Evolutionary conservation across 2,113 vertebrate genomes (phyloP).

Genomic region (Hippopotamus amphibius): DNA sequence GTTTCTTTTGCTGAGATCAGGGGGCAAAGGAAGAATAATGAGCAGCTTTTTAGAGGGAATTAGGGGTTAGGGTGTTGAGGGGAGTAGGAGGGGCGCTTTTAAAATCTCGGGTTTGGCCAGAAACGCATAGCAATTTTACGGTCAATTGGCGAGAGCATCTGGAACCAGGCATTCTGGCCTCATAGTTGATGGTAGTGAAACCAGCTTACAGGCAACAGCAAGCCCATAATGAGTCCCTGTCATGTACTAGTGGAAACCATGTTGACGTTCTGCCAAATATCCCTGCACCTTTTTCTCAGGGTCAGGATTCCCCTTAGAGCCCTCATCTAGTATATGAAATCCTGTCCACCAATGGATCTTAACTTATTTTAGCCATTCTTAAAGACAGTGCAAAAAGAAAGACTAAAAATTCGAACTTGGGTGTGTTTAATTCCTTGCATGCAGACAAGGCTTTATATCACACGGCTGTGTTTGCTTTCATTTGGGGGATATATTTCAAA

Average conservation of each 20-base stretch:
- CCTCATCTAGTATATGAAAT: slow-evolving; percentile 77
- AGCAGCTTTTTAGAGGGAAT: slow-evolving; percentile 90
- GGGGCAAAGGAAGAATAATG: slow-evolving; percentile 91
- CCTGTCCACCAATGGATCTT: slow-evolving; percentile 47
- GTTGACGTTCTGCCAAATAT: slow-evolving; percentile 82
- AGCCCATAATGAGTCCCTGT: slow-evolving; percentile 87
- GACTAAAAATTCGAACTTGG: slow-evolving; percentile 57
- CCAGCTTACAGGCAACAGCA: slow-evolving; percentile 86
- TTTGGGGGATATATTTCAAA: slow-evolving; percentile 77
- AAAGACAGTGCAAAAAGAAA: slow-evolving; percentile 63
- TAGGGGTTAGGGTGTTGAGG: slow-evolving; percentile 86
- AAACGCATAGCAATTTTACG: slow-evolving; percentile 96
- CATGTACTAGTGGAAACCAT: slow-evolving; percentile 86
- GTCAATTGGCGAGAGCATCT: slow-evolving; percentile 98
- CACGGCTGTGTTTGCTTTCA: slow-evolving; percentile 80
- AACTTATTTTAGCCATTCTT: slow-evolving; percentile 53
- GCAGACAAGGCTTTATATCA: slow-evolving; percentile 86
- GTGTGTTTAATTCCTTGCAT: slow-evolving; percentile 81
- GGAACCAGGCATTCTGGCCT: slow-evolving; percentile 93
- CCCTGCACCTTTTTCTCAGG: slow-evolving; percentile 80
- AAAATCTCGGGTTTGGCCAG: slow-evolving; percentile 92
- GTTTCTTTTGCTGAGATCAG: slow-evolving; percentile 89
- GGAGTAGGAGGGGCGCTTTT: slow-evolving; percentile 87
- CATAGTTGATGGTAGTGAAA: slow-evolving; percentile 88
- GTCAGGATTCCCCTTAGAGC: slow-evolving; percentile 78